Percentiles rank a stretch among this genome's conserved stretches.
Evolutionary conservation across 2,888 invertebrate species (phyloP).

Genomic region (Caenorhabditis sp.): DNA sequence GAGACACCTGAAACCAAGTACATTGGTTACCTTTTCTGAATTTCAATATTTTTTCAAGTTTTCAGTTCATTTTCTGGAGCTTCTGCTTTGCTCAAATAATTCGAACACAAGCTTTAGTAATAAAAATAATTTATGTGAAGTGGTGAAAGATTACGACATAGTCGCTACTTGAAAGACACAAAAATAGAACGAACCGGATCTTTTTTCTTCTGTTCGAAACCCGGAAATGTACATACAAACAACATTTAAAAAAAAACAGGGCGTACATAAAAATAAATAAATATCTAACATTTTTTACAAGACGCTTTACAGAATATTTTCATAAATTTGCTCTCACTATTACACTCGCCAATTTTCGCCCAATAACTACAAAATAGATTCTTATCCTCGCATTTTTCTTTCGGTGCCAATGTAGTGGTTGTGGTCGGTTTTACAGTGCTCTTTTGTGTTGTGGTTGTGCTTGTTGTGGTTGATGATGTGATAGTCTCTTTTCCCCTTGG

Average conservation of each 20-base stretch:
- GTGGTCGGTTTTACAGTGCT: conserved; percentile 23
- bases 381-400: conserved; percentile 60
- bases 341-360: conserved; percentile 71
- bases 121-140: background rate
- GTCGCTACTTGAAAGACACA: conserved; percentile 27
- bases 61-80: too few relatives aligned
- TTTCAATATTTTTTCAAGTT: too few relatives aligned
- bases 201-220: conserved; percentile 10
- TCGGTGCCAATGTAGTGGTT: conserved; percentile 17
- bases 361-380: conserved; percentile 71
- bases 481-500: background rate
- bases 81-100: too few relatives aligned
- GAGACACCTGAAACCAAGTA: too few relatives aligned
- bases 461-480: conserved; percentile 8
- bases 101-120: too few relatives aligned
- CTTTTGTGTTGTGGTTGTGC: conserved; percentile 27
- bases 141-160: conserved; percentile 21
- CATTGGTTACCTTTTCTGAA: too few relatives aligned
- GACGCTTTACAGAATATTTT: conserved; percentile 65
- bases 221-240: conserved; percentile 10
- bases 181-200: conserved; percentile 22
- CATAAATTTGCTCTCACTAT: conserved; percentile 71
- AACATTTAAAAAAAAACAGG: background rate
- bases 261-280: background rate
- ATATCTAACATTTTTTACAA: conserved; percentile 44